These are phyloP conservation scores for Macaria liturata DNA, from an alignment of 2,888 invertebrate genomes.

Conservation along the genomic window DNA sequence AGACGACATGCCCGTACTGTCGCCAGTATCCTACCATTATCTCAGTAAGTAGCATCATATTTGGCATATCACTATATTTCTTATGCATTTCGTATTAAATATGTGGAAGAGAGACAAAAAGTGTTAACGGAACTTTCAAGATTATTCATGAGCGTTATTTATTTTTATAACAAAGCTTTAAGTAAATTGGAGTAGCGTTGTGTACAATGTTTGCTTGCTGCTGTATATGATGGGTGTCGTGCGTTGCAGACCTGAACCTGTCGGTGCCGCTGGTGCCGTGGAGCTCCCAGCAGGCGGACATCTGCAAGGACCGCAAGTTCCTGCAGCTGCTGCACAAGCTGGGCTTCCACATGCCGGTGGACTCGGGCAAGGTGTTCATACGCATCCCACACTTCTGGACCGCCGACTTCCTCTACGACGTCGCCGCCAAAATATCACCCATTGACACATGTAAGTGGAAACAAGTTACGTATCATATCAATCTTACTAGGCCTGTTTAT, in stretches of 20 bases:
- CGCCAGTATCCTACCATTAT: conserved; percentile 87
- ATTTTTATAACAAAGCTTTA: too few relatives aligned
- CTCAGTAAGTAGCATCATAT: conserved; percentile 77
- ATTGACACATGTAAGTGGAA: conserved; percentile 83
- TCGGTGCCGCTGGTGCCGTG: conserved; percentile 90
- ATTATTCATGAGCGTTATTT: too few relatives aligned
- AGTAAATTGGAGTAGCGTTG: too few relatives aligned
- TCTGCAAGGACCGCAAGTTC: conserved; percentile 87
- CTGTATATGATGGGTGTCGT: too few relatives aligned
- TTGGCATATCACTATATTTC: too few relatives aligned
- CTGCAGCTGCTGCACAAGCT: conserved; percentile 87
- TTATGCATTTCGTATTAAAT: too few relatives aligned
- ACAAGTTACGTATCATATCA: too few relatives aligned
- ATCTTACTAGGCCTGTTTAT: too few relatives aligned
- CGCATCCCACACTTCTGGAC: conserved; percentile 91
- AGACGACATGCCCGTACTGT: conserved; percentile 68
- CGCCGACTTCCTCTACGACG: conserved; percentile 84
- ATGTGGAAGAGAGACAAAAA: too few relatives aligned
- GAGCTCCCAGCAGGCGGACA: conserved; percentile 86
- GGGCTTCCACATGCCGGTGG: conserved; percentile 88
- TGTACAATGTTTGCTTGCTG: too few relatives aligned
- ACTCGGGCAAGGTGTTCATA: conserved; percentile 89
- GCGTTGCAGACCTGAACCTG: conserved; percentile 78
- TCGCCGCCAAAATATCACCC: conserved; percentile 86
- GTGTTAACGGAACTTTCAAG: too few relatives aligned